Base-by-base conservation (phyloP, 1,140 invertebrate species). In the Drosophila yakuba region DNA sequence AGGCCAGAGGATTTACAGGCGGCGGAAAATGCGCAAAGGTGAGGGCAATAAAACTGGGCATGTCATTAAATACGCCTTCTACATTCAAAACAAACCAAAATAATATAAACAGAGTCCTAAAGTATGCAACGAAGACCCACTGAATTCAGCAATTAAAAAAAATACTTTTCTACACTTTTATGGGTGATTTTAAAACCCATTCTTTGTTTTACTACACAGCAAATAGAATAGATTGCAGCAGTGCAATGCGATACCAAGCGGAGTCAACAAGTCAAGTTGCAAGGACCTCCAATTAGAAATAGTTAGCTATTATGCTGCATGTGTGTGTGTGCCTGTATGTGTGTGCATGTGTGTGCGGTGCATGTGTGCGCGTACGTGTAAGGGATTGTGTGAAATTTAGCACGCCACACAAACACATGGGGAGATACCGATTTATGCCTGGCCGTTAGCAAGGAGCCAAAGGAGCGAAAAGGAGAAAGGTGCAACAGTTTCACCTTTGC, bases 401-500 rank as follows among this genome's bases (percentile, higher is more conserved):
- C 81, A 72, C 81, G 68, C 60, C 60, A 69, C 55, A 52, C 28
- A 58, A 39, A 69, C 44, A 43, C 32, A 28, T 35, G 10, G 7
- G 52, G 25, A 61, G 52, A 57, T 71, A 74, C 56, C 82, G 78
- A 86, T 86, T 86, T 85, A 85, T 85, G 82, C 61, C 74, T 11
- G 48, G 48, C 48, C 15, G 48, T 51, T 51, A 51, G 48, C 61
- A 81, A 81, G 74, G 64, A 84, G 66, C 61, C 23, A 48, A 32
- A 57, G 60, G 44, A 54, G 38, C 15, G 8, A 55, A 61, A 35
- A 66, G 64, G 36, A 71, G 55, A 32, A 71, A 66, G 64, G 64
- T 66, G 80, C 82, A 86, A 86, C 79, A 88, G 82, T 86, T 86
- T 88, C 79, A 86, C 82, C 82, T 88, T 78, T 72, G 59, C 83